A percentile compares a stretch with the other conserved stretches of the same genome.
These are phyloP conservation scores for Eupithecia insigniata DNA, from an alignment of 2,888 invertebrate genomes.

Conservation along the genomic window DNA sequence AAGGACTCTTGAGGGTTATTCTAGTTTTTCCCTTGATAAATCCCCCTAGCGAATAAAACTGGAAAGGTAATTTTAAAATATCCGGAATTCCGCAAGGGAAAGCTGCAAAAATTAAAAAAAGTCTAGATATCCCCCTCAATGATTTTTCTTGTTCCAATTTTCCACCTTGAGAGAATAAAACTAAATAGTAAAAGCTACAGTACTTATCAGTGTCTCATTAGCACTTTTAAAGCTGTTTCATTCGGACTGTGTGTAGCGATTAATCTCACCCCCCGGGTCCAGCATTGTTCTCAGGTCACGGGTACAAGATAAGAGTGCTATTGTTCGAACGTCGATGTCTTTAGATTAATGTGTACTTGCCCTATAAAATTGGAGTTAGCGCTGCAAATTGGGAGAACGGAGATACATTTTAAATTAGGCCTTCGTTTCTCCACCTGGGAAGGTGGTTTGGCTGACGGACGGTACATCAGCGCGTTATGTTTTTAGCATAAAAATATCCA, in stretches of 20 bases:
- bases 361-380: slow-evolving; percentile 42
- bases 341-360: slow-evolving; percentile 46
- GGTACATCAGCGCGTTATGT: neutral
- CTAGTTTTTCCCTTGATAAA: too few relatives aligned
- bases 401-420: slow-evolving; percentile 22
- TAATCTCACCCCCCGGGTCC: slow-evolving; percentile 38
- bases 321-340: slow-evolving; percentile 46
- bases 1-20: too few relatives aligned
- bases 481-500: neutral
- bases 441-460: neutral
- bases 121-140: too few relatives aligned
- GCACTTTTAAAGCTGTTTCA: slow-evolving; percentile 1
- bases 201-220: too few relatives aligned
- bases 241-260: slow-evolving; percentile 30
- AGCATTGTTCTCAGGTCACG: slow-evolving; percentile 43
- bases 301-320: slow-evolving; percentile 44
- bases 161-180: too few relatives aligned
- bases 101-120: too few relatives aligned
- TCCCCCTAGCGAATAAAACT: too few relatives aligned
- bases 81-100: too few relatives aligned
- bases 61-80: too few relatives aligned
- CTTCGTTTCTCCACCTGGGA: neutral
- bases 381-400: slow-evolving; percentile 41
- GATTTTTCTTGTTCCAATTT: too few relatives aligned
- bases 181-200: too few relatives aligned